Base-by-base conservation (phyloP, 2,797 vertebrate species). In the Somateria mollissima region DNA sequence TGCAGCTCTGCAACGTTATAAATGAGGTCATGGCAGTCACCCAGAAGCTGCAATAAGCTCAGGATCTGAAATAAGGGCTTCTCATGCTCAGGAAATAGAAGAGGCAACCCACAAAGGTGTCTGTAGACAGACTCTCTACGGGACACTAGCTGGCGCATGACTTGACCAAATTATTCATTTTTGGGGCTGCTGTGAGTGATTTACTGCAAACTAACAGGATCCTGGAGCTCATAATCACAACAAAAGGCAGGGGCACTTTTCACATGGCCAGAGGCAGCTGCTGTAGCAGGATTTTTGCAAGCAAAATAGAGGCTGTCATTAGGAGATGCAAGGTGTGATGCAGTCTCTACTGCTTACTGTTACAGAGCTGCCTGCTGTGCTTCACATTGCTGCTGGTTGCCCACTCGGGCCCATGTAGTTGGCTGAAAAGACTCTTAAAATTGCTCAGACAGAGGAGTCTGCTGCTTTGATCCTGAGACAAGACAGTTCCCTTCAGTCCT, bases 21-120 rank as follows among this genome's bases (percentile, higher is more conserved):
- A 92, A 90, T 84, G 82, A 94, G 95, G 91, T 95, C 96, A 95
- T 61, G 93, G 95, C 96, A 96, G 94, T 95, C 89, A 89, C 94
- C 95, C 96, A 96, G 96, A 89, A 95, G 95, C 94, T 96, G 95
- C 90, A 97, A 96, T 96, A 95, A 92, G 90, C 97, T 97, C 90
- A 72, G 94, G 96, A 97, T 97, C 93, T 92, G 94, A 96, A 98
- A 96, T 87, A 87, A 96, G 92, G 53, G 75, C 72, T 97, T 93
- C 95, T 87, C 92, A 17, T 84, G 96, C 95, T 97, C 97, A 97
- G 97, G 97, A 98, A 98, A 97, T 90, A 87, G 54, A 97, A 97
- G 89, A 73, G 78, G 97, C 96, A 96, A 87, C 92, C 85, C 94
- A 76, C 97, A 94, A 96, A 98, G 95, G 96, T 98, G 97, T 97